Percentiles rank a stretch among this genome's conserved stretches.
phyloP scores from a whole-genome alignment of 2,797 vertebrate genomes.

The Echiichthys vipera region DNA sequence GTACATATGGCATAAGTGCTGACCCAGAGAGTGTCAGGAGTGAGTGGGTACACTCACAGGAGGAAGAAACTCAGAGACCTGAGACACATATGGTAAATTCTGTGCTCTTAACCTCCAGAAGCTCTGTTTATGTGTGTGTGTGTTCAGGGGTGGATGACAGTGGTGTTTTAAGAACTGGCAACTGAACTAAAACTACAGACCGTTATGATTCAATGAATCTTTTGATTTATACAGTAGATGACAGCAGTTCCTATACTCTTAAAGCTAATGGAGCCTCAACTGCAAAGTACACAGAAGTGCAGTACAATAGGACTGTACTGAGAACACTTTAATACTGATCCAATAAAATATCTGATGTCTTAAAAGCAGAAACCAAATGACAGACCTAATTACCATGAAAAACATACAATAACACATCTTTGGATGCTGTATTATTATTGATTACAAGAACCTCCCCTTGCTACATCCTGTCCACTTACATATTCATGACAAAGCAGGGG shows the following conservation, averaged over 20 bases:
- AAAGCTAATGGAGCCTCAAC: conserved; percentile 38
- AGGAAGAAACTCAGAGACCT: conserved; percentile 12
- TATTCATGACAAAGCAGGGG: conserved; percentile 37
- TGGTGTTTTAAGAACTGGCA: conserved; percentile 14
- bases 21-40: conserved; percentile 60
- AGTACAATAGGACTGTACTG: neutral
- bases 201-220: conserved; percentile 28
- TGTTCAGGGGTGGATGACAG: conserved; percentile 3
- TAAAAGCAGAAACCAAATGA: neutral
- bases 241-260: conserved; percentile 34
- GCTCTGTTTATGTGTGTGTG: conserved; percentile 2
- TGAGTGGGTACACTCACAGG: conserved; percentile 14
- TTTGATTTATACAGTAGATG: conserved; percentile 50
- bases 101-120: conserved; percentile 4
- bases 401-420: neutral
- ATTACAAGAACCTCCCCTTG: conserved; percentile 20
- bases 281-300: conserved; percentile 11
- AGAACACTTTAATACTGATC: neutral
- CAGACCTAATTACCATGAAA: neutral
- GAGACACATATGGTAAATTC: conserved; percentile 21
- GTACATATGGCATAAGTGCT: conserved; percentile 73
- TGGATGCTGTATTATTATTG: conserved; percentile 22
- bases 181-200: conserved; percentile 47
- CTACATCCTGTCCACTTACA: conserved; percentile 50
- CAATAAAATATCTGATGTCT: neutral